Base-by-base conservation (phyloP, 2,113 vertebrate genomes). In the Orycteropus afer region DNA sequence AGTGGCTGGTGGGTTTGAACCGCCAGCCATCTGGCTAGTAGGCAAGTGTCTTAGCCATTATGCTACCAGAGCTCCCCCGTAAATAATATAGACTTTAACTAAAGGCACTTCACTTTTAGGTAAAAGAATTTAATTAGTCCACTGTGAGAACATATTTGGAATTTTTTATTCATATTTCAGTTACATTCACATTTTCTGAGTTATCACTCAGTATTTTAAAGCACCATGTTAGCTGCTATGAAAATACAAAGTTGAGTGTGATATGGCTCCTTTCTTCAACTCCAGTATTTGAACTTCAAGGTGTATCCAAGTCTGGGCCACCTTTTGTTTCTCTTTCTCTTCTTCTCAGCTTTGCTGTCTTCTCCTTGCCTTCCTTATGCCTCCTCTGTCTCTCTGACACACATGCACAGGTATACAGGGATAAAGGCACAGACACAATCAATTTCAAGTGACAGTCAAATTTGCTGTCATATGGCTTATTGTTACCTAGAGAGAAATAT, bases 141-240 rank as follows among this genome's bases (percentile, higher is more conserved):
- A 61, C 17, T 47, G 2, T 45, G 34, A 57, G 18, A 76, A 71
- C 34, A 18, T 42, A 8, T 18, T 45, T 23, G 32, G 37, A 47
- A 51, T 81, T 78, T 86, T 63, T 67, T 23, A 40, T 34, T 49
- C 25, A 65, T 2, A 34, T 27, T 86, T 93, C 27, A 77, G 11
- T n/a, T n/a, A n/a, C n/a, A n/a, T n/a, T n/a, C 29, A n/a, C 14
- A 1, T 47, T 63, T 49, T 51, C 18, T 49, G 7, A 73, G 42
- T 29, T 71, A 32, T 47, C 3, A 29, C 10, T 93, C 32, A 55
- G 42, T 86, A 25, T 67, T 20, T 23, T 15, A 37, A 61, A 61
- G 7, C 7, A 6, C 2, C 3, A 0, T 27, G 29, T 23, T 42
- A 15, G 10, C 27, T 86, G 57, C n/a, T 79, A 0, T 5, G 12